phyloP scores from a whole-genome alignment of 2,113 vertebrate genomes.

The Alaudala cheleensis region DNA sequence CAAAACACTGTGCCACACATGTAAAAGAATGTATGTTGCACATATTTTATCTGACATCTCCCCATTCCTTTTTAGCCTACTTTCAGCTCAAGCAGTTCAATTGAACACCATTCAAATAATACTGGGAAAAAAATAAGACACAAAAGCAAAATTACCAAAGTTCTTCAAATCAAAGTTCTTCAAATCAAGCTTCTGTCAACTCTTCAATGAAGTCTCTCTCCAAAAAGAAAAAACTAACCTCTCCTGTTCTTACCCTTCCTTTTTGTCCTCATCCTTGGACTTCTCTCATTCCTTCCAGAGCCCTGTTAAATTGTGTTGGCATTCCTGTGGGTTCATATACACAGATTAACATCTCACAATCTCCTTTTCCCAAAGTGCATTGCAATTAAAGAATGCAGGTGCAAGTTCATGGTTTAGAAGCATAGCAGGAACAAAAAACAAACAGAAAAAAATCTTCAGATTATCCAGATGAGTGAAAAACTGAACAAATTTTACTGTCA shows the following conservation, averaged over 20 bases:
- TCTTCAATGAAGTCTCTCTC: not conserved
- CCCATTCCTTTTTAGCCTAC: not conserved
- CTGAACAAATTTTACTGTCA: not conserved
- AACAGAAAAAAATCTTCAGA: not conserved
- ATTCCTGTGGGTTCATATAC: not conserved
- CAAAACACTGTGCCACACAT: conserved; percentile 5
- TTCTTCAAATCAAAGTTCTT: not conserved
- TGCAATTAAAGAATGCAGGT: not conserved
- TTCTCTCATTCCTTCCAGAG: not conserved
- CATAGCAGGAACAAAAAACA: not conserved
- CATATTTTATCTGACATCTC: not conserved
- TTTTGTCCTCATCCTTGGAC: not conserved
- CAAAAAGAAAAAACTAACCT: not conserved
- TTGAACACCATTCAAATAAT: not conserved
- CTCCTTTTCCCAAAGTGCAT: not conserved
- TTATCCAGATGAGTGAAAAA: not conserved
- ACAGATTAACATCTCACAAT: not conserved
- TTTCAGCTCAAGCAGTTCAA: not conserved
- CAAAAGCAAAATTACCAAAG: not conserved
- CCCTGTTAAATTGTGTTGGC: not conserved
- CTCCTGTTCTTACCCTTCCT: not conserved
- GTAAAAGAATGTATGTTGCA: not conserved
- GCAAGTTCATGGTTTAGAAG: not conserved
- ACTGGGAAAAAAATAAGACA: not conserved
- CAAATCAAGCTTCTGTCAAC: not conserved